Percentiles rank a stretch among this genome's conserved stretches.
phyloP scores from a whole-genome alignment of 2,888 invertebrate genomes.

The Dicranocentrus wangi region DNA sequence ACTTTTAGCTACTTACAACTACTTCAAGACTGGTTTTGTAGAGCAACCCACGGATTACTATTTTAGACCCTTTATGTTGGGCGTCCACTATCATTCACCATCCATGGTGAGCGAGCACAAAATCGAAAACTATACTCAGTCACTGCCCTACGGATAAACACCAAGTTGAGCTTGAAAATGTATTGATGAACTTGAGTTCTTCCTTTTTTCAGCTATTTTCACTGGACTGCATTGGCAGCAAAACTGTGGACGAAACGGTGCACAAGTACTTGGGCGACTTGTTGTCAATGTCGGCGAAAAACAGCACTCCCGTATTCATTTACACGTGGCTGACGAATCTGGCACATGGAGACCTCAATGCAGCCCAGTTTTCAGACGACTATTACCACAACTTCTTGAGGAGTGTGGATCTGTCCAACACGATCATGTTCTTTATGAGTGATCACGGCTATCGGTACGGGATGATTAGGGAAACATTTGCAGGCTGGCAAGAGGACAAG shows the following conservation, averaged over 20 bases:
- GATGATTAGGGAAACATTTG: constrained; percentile 80
- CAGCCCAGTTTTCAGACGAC: constrained; percentile 59
- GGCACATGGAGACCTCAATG: constrained; percentile 65
- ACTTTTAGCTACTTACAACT: constrained; percentile 84
- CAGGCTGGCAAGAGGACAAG: constrained; percentile 79
- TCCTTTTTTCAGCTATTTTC: constrained; percentile 34
- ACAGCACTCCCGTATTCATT: constrained; percentile 61
- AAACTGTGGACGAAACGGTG: constrained; percentile 66
- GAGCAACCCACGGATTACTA: constrained; percentile 88
- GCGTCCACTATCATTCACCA: constrained; percentile 48
- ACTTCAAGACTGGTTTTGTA: constrained; percentile 82
- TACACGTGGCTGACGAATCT: constrained; percentile 69
- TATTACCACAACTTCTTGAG: constrained; percentile 54
- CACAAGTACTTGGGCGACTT: constrained; percentile 62
- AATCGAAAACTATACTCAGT: no score
- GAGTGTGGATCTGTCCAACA: constrained; percentile 78
- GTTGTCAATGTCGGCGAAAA: constrained; percentile 24
- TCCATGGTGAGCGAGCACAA: constrained; percentile 31
- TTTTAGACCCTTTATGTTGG: constrained; percentile 83
- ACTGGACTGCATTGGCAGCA: constrained; percentile 65
- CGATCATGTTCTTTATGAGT: constrained; percentile 82
- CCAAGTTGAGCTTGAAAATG: no score
- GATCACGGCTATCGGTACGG: constrained; percentile 83
- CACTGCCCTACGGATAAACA: no score
- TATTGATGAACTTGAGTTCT: not conserved